Evolutionary conservation across 2,113 vertebrate genomes (phyloP), one percentile per base, ranked within the genome.

Genomic region (Solenodon paradoxus): DNA sequence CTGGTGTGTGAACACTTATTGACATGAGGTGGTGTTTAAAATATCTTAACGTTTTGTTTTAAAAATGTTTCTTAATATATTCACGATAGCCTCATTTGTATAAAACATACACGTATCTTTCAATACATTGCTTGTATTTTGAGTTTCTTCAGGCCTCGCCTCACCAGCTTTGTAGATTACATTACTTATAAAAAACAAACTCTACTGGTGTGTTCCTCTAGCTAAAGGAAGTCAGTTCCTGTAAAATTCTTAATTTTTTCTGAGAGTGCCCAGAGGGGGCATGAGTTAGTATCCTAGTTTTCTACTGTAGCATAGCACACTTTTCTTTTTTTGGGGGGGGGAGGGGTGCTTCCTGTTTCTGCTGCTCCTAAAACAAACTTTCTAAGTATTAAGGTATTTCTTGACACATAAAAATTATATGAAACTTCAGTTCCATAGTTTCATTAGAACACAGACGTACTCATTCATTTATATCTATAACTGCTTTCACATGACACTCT

Each of bases 391-490:
- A n/a, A 45, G 26, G 35, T 72, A 78, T 95, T 92, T 95, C 17
- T 61, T 79, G 15, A 83, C 32, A 81, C 88, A 53, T 77, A 40
- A 80, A 92, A 95, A 55, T 94, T 69, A 17, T 51, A 16, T 71
- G 13, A 71, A 90, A 86, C 94, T 87, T 92, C 9, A 75, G 15
- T 92, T 90, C 80, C 55, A 47, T 92, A 80, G 11, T 82, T 89
- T 82, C 61, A 89, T 64, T 95, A 30, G 16, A 24, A 66, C 8
- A 47, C 7, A 71, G 4, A 20, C 42, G 71, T 16, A 75, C 7
- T 68, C 38, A 69, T 91, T 77, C 47, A 69, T 55, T 66, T 75
- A 59, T 6, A 17, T 86, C 40, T 88, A 5, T 91, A 30, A 24
- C 53, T 66, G 7, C 22, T 87, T 95, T 77, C 28, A 74, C 26